A percentile compares a stretch with the other conserved stretches of the same genome.
These are phyloP conservation scores for Elmis aenea DNA, from an alignment of 2,888 invertebrate genomes.

Conservation along the genomic window DNA sequence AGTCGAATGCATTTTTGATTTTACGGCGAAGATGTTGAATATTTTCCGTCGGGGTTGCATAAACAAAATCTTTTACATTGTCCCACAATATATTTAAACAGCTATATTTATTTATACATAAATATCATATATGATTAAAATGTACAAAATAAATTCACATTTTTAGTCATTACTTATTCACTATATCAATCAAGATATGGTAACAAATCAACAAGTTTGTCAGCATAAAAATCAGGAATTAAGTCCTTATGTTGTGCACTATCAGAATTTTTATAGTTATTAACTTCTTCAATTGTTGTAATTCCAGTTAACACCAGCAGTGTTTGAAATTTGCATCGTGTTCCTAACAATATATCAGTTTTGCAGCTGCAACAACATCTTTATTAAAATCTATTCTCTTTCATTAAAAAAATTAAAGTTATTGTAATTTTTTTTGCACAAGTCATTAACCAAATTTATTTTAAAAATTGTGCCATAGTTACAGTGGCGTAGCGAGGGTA, in stretches of 20 bases:
- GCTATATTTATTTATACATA: background rate
- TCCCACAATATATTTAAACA: no score
- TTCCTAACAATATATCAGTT: conserved; percentile 83
- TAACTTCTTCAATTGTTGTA: conserved; percentile 54
- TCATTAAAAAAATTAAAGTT: no score
- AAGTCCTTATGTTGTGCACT: conserved; percentile 57
- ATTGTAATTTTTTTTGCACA: no score
- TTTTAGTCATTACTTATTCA: background rate
- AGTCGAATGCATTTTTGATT: no score
- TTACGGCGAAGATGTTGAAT: no score
- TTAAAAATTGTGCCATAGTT: no score
- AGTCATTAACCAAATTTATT: no score
- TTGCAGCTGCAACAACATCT: conserved; percentile 60
- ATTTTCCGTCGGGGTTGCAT: no score
- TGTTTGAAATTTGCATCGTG: conserved; percentile 75
- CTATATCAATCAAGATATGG: conserved; percentile 44
- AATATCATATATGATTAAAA: background rate
- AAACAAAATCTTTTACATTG: no score
- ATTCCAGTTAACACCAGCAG: conserved; percentile 79
- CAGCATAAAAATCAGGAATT: conserved; percentile 67
- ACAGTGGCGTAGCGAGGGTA: no score
- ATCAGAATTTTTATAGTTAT: conserved; percentile 40
- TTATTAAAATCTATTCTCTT: no score
- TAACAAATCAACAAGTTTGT: conserved; percentile 66
- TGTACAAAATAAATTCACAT: background rate